Conservation (phyloP, 1,140 invertebrate genomes). For the Bombus sylvicola region DNA sequence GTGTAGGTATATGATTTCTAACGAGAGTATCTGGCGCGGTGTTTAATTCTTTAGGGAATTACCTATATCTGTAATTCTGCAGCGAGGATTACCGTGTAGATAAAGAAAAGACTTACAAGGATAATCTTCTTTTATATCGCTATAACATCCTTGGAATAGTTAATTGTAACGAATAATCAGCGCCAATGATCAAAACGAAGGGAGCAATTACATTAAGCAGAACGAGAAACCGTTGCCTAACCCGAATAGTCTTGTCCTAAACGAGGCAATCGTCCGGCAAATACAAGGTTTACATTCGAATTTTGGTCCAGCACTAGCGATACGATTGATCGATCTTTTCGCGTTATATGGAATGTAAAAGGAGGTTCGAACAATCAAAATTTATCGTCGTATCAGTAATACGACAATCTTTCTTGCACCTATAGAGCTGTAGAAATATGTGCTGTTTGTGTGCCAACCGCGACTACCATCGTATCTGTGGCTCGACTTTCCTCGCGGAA, state of each 20-base stretch:
- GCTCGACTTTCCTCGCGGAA: conserved; percentile 7
- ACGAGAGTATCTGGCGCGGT: too few relatives aligned
- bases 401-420: background rate
- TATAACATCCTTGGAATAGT: background rate
- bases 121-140: too few relatives aligned
- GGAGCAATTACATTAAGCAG: background rate
- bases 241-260: background rate
- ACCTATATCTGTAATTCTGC: too few relatives aligned
- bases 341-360: background rate
- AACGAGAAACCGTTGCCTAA: background rate
- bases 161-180: background rate
- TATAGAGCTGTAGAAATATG: conserved; percentile 19
- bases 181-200: background rate
- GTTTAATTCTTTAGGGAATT: too few relatives aligned
- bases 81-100: too few relatives aligned
- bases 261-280: background rate
- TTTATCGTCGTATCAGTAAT: conserved; percentile 15
- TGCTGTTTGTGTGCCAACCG: background rate
- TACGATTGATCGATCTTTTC: too few relatives aligned
- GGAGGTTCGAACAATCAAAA: background rate
- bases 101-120: too few relatives aligned
- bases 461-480: background rate
- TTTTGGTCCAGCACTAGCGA: too few relatives aligned
- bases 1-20: too few relatives aligned
- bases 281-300: background rate